phyloP scores from a whole-genome alignment of 2,888 invertebrate genomes.

The Tachina fera region DNA sequence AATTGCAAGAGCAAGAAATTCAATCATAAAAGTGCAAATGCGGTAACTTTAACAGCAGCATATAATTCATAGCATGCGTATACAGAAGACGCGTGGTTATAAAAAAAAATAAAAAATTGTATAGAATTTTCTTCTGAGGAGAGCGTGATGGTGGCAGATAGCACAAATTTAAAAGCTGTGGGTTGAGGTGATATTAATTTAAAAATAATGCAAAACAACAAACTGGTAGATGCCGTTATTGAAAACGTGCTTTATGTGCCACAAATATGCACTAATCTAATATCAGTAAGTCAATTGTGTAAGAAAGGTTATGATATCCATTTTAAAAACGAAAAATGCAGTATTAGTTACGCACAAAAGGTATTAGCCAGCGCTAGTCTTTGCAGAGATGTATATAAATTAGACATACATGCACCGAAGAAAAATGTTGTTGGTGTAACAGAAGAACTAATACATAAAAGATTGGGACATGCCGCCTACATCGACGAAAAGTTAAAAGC shows the following conservation, averaged over 20 bases:
- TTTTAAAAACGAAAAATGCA: constrained; percentile 30
- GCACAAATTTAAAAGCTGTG: constrained; percentile 2
- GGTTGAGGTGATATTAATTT: constrained; percentile 24
- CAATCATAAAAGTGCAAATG: neutral
- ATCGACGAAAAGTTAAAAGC: neutral
- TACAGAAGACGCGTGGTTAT: constrained; percentile 14
- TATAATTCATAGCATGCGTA: neutral
- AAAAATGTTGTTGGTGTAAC: neutral
- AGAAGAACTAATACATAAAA: constrained; percentile 23
- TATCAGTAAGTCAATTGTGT: constrained; percentile 48
- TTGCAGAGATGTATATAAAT: neutral
- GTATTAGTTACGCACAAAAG: neutral
- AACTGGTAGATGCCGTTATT: neutral
- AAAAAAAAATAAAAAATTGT: constrained; percentile 27
- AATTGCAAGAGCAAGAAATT: constrained; percentile 7
- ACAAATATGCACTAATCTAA: constrained; percentile 40
- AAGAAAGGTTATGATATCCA: constrained; percentile 28
- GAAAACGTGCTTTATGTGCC: constrained; percentile 47
- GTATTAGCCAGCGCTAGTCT: constrained; percentile 16
- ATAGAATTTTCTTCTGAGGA: constrained; percentile 4
- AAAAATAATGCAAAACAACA: neutral
- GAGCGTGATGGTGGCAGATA: constrained; percentile 44
- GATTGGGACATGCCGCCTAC: constrained; percentile 26
- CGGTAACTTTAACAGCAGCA: constrained; percentile 21
- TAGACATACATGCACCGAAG: neutral